Evolutionary conservation across 1,140 invertebrate genomes (phyloP).

Genomic region (Ephestia elutella): DNA sequence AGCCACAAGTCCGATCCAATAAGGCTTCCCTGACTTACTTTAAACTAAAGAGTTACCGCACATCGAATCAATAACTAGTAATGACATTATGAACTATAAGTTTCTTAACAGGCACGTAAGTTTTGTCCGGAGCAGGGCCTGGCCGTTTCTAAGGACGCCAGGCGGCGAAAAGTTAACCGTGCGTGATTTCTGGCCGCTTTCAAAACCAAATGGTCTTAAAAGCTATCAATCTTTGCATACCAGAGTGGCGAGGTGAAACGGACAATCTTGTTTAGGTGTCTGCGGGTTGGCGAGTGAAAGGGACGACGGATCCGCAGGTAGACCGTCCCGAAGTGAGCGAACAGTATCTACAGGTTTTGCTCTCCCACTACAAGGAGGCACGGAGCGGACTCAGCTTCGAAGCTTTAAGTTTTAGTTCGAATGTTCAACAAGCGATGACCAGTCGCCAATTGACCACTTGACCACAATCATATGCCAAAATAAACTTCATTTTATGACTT

Average conservation of each 20-base stretch:
- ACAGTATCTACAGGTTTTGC: slow-evolving; percentile 73
- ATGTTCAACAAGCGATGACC: slow-evolving; percentile 53
- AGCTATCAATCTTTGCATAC: slow-evolving; percentile 74
- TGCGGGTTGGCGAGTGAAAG: slow-evolving; percentile 46
- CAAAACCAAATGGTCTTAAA: slow-evolving; percentile 73
- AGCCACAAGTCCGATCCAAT: slow-evolving; percentile 26
- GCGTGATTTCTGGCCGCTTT: slow-evolving; percentile 71
- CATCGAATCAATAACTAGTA: slow-evolving; percentile 40
- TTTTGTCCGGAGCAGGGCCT: slow-evolving; percentile 40
- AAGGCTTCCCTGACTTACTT: slow-evolving; percentile 46
- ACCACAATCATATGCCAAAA: neutral
- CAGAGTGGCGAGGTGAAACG: slow-evolving; percentile 67
- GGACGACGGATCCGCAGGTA: slow-evolving; percentile 60
- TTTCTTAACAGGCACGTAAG: slow-evolving; percentile 19
- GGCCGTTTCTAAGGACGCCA: slow-evolving; percentile 64
- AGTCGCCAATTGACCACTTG: slow-evolving; percentile 30
- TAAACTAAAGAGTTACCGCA: slow-evolving; percentile 35
- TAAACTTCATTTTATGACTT: neutral
- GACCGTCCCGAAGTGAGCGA: slow-evolving; percentile 61
- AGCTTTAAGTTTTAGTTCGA: slow-evolving; percentile 65
- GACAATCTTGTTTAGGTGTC: slow-evolving; percentile 31
- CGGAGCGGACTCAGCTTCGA: slow-evolving; percentile 55
- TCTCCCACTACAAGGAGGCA: slow-evolving; percentile 68
- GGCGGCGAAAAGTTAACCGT: slow-evolving; percentile 71
- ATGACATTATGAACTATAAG: slow-evolving; percentile 42